A percentile compares a stretch with the other conserved stretches of the same genome.
Conservation (phyloP, 1,140 invertebrate genomes). For the Drosophila arizonae region DNA sequence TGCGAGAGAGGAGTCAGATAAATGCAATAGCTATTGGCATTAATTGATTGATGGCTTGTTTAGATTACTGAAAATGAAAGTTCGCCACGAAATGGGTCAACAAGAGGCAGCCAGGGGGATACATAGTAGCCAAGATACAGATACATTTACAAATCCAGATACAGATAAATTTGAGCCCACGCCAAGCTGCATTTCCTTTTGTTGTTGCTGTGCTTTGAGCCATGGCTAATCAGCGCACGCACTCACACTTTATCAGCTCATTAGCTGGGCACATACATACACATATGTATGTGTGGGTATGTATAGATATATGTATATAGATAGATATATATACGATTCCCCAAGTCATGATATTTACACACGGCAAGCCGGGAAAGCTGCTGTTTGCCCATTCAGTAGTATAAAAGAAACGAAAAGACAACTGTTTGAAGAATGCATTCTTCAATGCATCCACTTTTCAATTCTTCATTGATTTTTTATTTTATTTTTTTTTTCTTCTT, state of each 20-base stretch:
- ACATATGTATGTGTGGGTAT: neutral
- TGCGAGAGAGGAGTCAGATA: neutral
- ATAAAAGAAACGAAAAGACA: slow-evolving; percentile 19
- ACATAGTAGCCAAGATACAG: slow-evolving; percentile 5
- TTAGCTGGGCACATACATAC: slow-evolving; percentile 40
- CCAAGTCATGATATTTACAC: slow-evolving; percentile 47
- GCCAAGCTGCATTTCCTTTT: slow-evolving; percentile 40
- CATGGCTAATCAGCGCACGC: slow-evolving; percentile 58
- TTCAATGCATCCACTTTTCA: slow-evolving; percentile 4
- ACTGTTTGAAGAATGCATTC: slow-evolving; percentile 70
- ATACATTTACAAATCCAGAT: slow-evolving; percentile 22
- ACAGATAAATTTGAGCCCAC: slow-evolving; percentile 30
- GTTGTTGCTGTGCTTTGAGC: slow-evolving; percentile 40
- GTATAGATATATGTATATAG: slow-evolving; percentile 7
- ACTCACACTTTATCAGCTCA: slow-evolving; percentile 70
- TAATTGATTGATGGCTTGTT: slow-evolving; percentile 78
- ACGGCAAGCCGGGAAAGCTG: slow-evolving; percentile 35
- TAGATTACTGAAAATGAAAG: slow-evolving; percentile 75
- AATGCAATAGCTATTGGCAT: slow-evolving; percentile 53
- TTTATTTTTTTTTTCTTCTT: slow-evolving; percentile 6
- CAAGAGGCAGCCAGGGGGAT: slow-evolving; percentile 18
- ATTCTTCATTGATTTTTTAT: slow-evolving; percentile 45
- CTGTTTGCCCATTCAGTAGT: slow-evolving; percentile 35
- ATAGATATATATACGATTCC: slow-evolving; percentile 9
- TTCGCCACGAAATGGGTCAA: slow-evolving; percentile 65